Percentiles rank a stretch among this genome's conserved stretches.
These are phyloP conservation scores for Tachina fera DNA, from an alignment of 2,888 invertebrate species.

Conservation along the genomic window DNA sequence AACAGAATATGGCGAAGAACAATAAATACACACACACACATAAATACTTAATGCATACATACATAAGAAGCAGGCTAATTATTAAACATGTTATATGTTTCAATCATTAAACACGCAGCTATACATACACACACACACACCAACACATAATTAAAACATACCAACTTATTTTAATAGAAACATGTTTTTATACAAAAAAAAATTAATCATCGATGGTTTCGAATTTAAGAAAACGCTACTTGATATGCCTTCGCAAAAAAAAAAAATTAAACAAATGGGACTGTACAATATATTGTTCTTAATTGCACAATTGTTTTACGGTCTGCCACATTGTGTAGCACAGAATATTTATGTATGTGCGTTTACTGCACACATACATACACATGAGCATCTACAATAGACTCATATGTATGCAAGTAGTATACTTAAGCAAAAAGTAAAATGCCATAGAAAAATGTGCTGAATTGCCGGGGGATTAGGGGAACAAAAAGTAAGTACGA, in stretches of 20 bases:
- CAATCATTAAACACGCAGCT: constrained; percentile 53
- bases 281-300: constrained; percentile 20
- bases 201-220: constrained; percentile 11
- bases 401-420: background rate
- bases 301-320: constrained; percentile 59
- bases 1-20: constrained; percentile 11
- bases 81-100: constrained; percentile 64
- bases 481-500: background rate
- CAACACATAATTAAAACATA: background rate
- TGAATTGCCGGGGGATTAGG: constrained; percentile 43
- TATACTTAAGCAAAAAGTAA: background rate
- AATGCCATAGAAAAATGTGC: constrained; percentile 24
- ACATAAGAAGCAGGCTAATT: constrained; percentile 66
- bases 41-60: background rate
- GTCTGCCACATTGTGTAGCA: constrained; percentile 38
- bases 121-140: background rate
- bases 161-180: background rate
- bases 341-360: constrained; percentile 5
- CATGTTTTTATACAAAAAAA: background rate
- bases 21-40: background rate
- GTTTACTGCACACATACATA: background rate
- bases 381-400: background rate
- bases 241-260: constrained; percentile 23
- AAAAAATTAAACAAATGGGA: background rate
- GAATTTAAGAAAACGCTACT: constrained; percentile 34